These are phyloP conservation scores for Nesogale talazaci DNA, from an alignment of 2,113 vertebrate genomes.

Conservation along the genomic window DNA sequence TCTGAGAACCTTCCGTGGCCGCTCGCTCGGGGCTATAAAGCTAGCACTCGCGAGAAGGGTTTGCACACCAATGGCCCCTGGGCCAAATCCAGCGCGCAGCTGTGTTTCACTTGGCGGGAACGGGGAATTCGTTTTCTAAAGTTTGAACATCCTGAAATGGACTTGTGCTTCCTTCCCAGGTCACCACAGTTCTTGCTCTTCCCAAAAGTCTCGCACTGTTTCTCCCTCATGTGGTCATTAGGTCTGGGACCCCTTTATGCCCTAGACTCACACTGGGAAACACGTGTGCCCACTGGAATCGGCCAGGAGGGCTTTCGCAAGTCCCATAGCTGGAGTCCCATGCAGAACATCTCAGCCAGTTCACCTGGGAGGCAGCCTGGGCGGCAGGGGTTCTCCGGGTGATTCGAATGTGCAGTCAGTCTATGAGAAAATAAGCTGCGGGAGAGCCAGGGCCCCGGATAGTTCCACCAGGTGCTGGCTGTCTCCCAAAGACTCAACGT, in stretches of 20 bases:
- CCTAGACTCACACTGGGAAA: neutral
- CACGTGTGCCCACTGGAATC: neutral
- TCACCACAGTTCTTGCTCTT: neutral
- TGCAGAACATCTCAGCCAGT: neutral
- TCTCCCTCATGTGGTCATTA: neutral
- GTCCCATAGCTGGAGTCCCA: neutral
- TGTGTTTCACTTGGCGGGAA: conserved; percentile 44
- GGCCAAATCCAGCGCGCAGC: conserved; percentile 27
- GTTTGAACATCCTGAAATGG: neutral
- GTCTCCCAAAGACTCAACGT: neutral
- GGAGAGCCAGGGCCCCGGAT: neutral
- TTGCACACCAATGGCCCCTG: neutral
- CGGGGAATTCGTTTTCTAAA: neutral
- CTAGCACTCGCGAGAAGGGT: neutral
- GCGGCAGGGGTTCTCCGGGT: neutral
- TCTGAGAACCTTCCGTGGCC: neutral
- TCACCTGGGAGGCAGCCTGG: neutral
- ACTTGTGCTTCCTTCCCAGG: neutral
- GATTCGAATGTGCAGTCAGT: neutral
- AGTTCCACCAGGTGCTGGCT: neutral
- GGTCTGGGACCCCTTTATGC: neutral
- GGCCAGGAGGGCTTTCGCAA: neutral
- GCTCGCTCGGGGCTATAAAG: neutral
- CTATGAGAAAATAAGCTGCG: neutral
- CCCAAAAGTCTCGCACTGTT: neutral